phyloP scores from a whole-genome alignment of 2,113 vertebrate species.

The Pycnonotus jocosus region DNA sequence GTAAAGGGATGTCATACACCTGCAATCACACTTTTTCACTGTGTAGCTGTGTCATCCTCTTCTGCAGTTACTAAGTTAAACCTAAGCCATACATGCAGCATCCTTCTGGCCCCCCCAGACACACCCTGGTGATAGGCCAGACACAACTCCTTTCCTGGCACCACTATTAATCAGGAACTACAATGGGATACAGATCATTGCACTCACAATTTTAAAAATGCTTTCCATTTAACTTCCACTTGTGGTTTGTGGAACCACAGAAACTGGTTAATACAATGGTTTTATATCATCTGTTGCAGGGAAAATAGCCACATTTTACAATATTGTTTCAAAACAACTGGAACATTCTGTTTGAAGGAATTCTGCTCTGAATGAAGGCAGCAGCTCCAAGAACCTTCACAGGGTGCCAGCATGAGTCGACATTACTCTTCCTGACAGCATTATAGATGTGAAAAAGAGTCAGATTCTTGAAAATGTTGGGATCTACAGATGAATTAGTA shows the following conservation, averaged over 20 bases:
- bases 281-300: neutral
- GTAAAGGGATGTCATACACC: neutral
- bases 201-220: neutral
- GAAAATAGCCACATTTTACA: neutral
- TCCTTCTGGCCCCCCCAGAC: neutral
- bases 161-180: neutral
- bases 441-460: neutral
- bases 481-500: neutral
- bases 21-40: neutral
- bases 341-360: neutral
- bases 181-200: neutral
- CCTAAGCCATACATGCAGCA: neutral
- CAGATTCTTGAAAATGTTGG: neutral
- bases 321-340: neutral
- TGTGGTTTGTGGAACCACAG: neutral
- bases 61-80: neutral
- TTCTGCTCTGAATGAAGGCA: neutral
- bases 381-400: neutral
- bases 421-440: neutral
- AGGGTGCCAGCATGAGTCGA: neutral
- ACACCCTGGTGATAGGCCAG: neutral
- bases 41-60: no score
- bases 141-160: neutral
- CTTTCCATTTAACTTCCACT: neutral
- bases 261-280: neutral